Base-by-base conservation (phyloP, 2,113 vertebrate species). In the Eulemur rufifrons region DNA sequence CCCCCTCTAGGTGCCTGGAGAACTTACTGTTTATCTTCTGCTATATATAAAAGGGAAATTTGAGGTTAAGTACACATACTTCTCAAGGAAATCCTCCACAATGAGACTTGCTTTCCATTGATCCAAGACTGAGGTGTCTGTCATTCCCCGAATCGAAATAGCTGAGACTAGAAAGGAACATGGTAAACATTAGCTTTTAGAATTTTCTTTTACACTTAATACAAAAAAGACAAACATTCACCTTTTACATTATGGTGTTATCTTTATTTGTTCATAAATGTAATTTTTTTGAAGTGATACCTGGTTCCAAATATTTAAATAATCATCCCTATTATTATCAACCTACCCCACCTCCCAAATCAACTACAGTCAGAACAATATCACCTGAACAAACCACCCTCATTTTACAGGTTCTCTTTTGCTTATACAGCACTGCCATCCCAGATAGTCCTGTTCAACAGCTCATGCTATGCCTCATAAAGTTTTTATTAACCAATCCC, bases 1-100 rank as follows among this genome's bases (percentile, higher is more conserved):
- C 17, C n/a, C 64, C 83, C 37, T 87, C 25, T 5, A 68, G 32
- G 34, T 54, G 3, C 73, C 86, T 74, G 20, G 32, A 71, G 29
- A 78, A 92, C 50, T 94, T 94, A 95, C 42, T 69, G 8, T 95
- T 94, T 82, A 91, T 89, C 83, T 76, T 68, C 23, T 83, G 66
- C 54, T 82, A 94, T 6, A 80, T 11, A 5, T 82, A 97, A 91
- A 93, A 32, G 52, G 50, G 15, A 91, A 90, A 93, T 96, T 86
- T 97, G 59, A 97, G 93, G 4, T 87, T 89, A 97, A 95, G 12
- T 20, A 94, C 63, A 98, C 98, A 96, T 95, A 99, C 99, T 97
- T 98, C 94, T 99, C 99, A 88, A 98, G 96, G 89, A 99, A 98
- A 77, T 98, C 98, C 59, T 98, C 97, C 74, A 96, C 82, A 88